Conservation (phyloP, 2,888 invertebrate genomes). For the Cyaniris semiargus region DNA sequence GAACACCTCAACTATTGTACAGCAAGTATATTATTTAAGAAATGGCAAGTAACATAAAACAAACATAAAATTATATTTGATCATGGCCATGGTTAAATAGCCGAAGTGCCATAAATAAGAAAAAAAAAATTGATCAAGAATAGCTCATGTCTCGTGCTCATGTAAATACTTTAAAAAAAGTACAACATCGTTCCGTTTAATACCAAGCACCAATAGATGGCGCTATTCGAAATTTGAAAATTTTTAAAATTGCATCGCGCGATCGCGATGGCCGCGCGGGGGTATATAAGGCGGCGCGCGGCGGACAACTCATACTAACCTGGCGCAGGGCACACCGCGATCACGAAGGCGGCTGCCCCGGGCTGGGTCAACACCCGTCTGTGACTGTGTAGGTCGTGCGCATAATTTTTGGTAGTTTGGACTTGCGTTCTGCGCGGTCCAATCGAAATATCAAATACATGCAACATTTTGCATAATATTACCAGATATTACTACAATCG, state of each 20-base stretch:
- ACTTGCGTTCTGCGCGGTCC: slow-evolving; percentile 83
- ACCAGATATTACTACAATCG: no score
- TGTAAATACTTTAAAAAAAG: no score
- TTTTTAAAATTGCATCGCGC: slow-evolving; percentile 54
- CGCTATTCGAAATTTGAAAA: slow-evolving; percentile 60
- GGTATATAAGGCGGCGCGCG: slow-evolving; percentile 49
- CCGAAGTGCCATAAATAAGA: no score
- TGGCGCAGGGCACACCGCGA: slow-evolving; percentile 87
- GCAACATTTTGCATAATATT: no score
- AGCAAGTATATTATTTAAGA: no score
- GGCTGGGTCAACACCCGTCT: slow-evolving; percentile 81
- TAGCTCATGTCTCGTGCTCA: no score
- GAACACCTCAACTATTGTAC: no score
- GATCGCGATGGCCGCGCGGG: slow-evolving; percentile 50
- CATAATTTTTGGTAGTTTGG: slow-evolving; percentile 83
- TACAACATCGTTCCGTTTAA: background rate
- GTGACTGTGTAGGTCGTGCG: slow-evolving; percentile 83
- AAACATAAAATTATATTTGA: no score
- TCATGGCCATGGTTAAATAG: no score
- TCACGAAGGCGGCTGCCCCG: slow-evolving; percentile 84
- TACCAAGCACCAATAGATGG: background rate
- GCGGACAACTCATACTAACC: slow-evolving; percentile 80
- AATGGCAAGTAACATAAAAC: no score
- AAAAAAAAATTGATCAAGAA: no score
- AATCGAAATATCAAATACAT: slow-evolving; percentile 36